phyloP scores from a whole-genome alignment of 1,140 invertebrate species.

The Samia ricini region DNA sequence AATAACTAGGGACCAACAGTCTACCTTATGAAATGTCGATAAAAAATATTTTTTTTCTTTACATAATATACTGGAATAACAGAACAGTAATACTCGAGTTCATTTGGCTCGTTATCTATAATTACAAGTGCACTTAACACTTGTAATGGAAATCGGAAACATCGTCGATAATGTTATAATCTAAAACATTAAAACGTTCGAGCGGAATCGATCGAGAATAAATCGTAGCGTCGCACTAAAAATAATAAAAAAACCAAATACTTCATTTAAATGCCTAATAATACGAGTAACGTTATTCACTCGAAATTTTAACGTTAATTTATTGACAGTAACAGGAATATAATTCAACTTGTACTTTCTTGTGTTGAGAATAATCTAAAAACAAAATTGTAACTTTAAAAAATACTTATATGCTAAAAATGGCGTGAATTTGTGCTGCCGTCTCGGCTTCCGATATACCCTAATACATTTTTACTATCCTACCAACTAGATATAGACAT shows the following conservation, averaged over 20 bases:
- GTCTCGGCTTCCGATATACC: background rate
- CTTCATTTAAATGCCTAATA: background rate
- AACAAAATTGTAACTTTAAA: background rate
- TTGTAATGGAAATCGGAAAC: background rate
- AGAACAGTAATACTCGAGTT: background rate
- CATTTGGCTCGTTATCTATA: background rate
- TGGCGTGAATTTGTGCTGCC: constrained; percentile 25
- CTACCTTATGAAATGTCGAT: too few species aligned
- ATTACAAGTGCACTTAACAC: background rate
- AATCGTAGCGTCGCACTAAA: constrained; percentile 9
- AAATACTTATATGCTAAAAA: constrained; percentile 14
- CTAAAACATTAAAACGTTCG: constrained; percentile 38
- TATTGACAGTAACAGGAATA: constrained; percentile 33
- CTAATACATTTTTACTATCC: constrained; percentile 1
- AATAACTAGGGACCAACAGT: too few species aligned
- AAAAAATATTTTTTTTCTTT: too few species aligned
- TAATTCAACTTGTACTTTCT: constrained; percentile 63
- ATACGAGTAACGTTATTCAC: background rate
- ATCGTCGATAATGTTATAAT: constrained; percentile 9
- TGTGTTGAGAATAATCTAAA: constrained; percentile 8
- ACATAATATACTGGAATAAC: too few species aligned
- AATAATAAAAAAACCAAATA: too few species aligned
- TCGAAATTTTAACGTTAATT: background rate
- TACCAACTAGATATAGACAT: background rate
- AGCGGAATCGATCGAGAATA: constrained; percentile 28